Evolutionary conservation across 2,113 vertebrate species (phyloP).

Genomic region (Manacus vitellinus): DNA sequence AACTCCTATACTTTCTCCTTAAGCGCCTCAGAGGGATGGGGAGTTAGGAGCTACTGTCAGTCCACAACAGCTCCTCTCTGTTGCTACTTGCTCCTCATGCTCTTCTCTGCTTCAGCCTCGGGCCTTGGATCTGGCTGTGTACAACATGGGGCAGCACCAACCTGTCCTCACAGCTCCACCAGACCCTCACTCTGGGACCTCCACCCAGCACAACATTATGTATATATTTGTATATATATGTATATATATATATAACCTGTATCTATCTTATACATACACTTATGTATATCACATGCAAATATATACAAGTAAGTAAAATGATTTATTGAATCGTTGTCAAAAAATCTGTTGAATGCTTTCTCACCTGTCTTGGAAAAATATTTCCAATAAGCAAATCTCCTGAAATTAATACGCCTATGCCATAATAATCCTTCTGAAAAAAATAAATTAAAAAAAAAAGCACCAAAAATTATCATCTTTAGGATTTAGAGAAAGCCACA

Average conservation of each 20-base stretch:
- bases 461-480: not conserved
- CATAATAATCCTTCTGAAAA: not conserved
- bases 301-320: not conserved
- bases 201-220: not conserved
- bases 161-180: not conserved
- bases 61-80: accelerated
- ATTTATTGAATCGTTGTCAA: not conserved
- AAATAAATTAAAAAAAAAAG: not conserved
- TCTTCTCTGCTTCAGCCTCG: not conserved
- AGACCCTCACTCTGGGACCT: not conserved
- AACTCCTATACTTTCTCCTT: not conserved
- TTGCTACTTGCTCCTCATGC: not conserved
- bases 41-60: not conserved
- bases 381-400: not conserved
- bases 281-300: not conserved
- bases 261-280: not conserved
- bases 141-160: accelerated
- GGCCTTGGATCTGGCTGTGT: not conserved
- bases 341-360: not conserved
- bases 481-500: not conserved
- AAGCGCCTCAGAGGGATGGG: accelerated
- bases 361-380: accelerated
- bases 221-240: too few relatives aligned
- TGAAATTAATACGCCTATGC: not conserved
- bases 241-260: accelerated